Conservation (phyloP, 2,888 invertebrate genomes). For the Drosophila neoperkinsi region DNA sequence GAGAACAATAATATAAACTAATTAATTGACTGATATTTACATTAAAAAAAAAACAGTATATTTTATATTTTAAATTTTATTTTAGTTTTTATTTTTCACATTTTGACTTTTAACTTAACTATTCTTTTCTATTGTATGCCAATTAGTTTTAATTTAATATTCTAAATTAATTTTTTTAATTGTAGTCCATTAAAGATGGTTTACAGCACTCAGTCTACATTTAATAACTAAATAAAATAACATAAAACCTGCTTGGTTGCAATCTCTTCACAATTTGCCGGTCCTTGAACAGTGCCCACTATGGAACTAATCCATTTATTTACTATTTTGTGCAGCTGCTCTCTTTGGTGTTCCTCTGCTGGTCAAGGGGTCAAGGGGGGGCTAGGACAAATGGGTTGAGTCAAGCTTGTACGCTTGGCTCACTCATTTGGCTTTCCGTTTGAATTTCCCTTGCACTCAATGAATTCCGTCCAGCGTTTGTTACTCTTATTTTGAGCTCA, state of each 20-base stretch:
- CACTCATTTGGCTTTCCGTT: constrained; percentile 78
- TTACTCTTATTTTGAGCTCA: constrained; percentile 71
- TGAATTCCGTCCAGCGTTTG: constrained; percentile 77
- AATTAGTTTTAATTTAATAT: not conserved
- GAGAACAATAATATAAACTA: too few species aligned
- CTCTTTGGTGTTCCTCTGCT: not conserved
- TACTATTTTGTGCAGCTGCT: constrained; percentile 40
- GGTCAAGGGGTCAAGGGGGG: not conserved
- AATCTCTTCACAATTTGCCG: not conserved
- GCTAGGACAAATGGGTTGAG: not conserved
- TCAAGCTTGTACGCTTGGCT: constrained; percentile 29
- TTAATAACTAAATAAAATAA: not conserved
- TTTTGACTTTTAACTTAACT: too few species aligned
- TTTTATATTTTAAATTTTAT: too few species aligned
- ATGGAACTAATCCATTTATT: constrained; percentile 46
- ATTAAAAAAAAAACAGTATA: too few species aligned
- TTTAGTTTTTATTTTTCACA: too few species aligned
- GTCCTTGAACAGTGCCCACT: constrained; percentile 26
- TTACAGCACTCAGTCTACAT: not conserved
- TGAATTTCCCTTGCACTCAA: constrained; percentile 80
- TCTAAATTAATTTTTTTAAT: not conserved
- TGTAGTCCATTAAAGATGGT: not conserved
- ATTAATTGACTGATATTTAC: too few species aligned
- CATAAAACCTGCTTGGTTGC: not conserved
- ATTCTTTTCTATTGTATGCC: too few species aligned